A percentile compares a stretch with the other conserved stretches of the same genome.
phyloP scores from a whole-genome alignment of 2,113 vertebrate genomes.

The Felis catus region F.catus_Fca126_mat1.0 CM031414.1:76983501-76984000 shows the following conservation, averaged over 20 bases:
- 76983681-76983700: conserved; percentile 29
- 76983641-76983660: conserved; percentile 16
- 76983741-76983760: neutral
- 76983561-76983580: neutral
- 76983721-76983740: neutral
- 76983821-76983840: neutral
- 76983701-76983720: neutral
- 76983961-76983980: neutral
- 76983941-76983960: neutral
- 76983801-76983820: neutral
- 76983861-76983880: conserved; percentile 21
- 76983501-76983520: neutral
- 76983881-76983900: conserved; percentile 46
- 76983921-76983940: neutral
- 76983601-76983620: neutral
- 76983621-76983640: neutral
- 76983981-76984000: neutral
- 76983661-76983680: neutral
- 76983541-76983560: neutral
- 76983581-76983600: conserved; percentile 3
- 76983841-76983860: conserved; percentile 14
- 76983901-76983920: neutral
- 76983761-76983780: conserved; percentile 20
- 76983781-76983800: neutral
- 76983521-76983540: neutral